These are phyloP conservation scores for Triplophysa rosa DNA, from an alignment of 2,113 vertebrate genomes.

Conservation along the genomic window DNA sequence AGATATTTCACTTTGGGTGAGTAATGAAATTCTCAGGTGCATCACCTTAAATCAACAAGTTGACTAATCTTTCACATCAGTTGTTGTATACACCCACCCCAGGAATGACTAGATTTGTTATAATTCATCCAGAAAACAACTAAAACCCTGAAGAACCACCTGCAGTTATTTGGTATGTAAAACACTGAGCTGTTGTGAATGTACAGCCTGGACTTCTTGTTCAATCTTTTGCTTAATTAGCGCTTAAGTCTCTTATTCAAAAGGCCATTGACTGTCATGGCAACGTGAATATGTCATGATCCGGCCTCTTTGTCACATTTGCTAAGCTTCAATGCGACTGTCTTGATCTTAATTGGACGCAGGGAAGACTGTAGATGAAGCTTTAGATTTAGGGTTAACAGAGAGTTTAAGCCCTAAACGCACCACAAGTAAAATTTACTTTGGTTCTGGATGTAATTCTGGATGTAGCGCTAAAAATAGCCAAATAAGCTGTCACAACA, in stretches of 20 bases:
- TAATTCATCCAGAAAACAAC: not conserved
- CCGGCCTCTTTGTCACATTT: constrained; percentile 13
- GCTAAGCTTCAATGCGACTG: constrained; percentile 10
- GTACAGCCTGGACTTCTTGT: constrained; percentile 8
- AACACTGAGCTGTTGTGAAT: constrained; percentile 30
- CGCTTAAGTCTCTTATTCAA: not conserved
- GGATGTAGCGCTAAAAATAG: constrained; percentile 1
- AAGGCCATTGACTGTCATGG: constrained; percentile 32
- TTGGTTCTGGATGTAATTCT: too few relatives aligned
- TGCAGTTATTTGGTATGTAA: not conserved
- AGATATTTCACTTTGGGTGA: too few relatives aligned
- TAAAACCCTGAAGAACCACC: constrained; percentile 1
- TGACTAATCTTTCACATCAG: too few relatives aligned
- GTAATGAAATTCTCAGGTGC: too few relatives aligned
- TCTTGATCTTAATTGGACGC: constrained; percentile 31
- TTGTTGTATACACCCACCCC: too few relatives aligned
- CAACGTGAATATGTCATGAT: constrained; percentile 21
- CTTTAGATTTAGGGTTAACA: constrained; percentile 16
- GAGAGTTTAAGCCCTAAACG: not conserved
- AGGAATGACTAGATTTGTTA: too few relatives aligned
- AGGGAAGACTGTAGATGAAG: not conserved
- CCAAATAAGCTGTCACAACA: not conserved
- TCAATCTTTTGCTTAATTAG: constrained; percentile 32
- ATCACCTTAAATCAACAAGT: too few relatives aligned
- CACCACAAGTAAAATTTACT: not conserved